These are phyloP conservation scores for Cerastoderma edule DNA, from an alignment of 2,888 invertebrate genomes.

Conservation along the genomic window DNA sequence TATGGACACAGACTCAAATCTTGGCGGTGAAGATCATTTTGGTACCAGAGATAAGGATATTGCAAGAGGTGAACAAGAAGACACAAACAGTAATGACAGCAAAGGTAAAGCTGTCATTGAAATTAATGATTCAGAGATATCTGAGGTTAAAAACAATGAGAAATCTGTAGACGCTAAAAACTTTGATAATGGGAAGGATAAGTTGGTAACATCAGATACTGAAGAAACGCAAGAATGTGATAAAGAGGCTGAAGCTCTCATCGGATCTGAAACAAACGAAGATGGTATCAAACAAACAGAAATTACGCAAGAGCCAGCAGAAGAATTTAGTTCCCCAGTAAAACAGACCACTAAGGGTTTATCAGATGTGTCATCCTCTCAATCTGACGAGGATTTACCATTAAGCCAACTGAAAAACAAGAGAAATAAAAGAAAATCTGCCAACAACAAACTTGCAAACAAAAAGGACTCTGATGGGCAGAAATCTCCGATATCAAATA, in stretches of 20 bases:
- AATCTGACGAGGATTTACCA: constrained; percentile 41
- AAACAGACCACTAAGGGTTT: neutral
- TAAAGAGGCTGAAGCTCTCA: neutral
- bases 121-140: neutral
- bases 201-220: neutral
- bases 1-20: constrained; percentile 15
- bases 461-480: neutral
- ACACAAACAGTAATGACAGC: too few species aligned
- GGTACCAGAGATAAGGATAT: neutral
- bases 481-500: constrained; percentile 23
- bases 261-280: neutral
- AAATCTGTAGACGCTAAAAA: neutral
- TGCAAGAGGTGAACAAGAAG: too few species aligned
- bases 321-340: neutral
- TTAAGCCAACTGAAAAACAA: constrained; percentile 22
- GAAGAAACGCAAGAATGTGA: neutral
- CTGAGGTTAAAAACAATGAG: neutral
- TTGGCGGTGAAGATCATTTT: neutral
- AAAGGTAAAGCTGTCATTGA: neutral
- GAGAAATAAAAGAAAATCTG: constrained; percentile 4
- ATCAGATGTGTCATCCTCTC: constrained; percentile 17
- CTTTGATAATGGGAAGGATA: neutral
- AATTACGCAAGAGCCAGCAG: neutral
- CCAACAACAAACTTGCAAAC: neutral
- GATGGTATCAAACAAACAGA: neutral